Conservation (phyloP, 2,113 vertebrate genomes). For the Butastur rufipennis region DNA sequence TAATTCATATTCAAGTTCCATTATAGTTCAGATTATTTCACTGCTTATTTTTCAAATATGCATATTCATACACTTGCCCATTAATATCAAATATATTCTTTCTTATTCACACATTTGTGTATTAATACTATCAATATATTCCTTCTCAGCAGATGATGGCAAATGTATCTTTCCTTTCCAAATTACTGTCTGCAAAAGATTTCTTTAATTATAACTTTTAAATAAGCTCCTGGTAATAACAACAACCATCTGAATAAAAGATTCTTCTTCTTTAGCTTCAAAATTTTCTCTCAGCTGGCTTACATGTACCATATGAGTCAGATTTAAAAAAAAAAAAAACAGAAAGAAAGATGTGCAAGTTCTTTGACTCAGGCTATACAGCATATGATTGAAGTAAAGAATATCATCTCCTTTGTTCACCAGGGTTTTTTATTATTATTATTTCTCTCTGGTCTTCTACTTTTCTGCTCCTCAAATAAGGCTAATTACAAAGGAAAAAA, state of each 20-base stretch:
- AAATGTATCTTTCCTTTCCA: background rate
- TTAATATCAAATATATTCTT: background rate
- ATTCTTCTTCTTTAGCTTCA: conserved; percentile 43
- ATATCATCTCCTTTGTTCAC: conserved; percentile 79
- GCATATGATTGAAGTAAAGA: conserved; percentile 77
- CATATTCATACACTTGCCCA: background rate
- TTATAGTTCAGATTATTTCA: background rate
- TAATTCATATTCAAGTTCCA: background rate
- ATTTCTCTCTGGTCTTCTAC: conserved; percentile 78
- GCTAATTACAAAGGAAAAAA: conserved; percentile 83
- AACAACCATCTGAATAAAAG: conserved; percentile 18
- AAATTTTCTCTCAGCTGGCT: conserved; percentile 56
- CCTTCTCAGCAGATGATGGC: background rate
- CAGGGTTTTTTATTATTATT: conserved; percentile 66
- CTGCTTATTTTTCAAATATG: background rate
- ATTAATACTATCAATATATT: background rate
- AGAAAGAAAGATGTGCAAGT: conserved; percentile 66
- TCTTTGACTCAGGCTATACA: conserved; percentile 73
- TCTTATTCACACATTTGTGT: background rate
- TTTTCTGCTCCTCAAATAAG: conserved; percentile 80
- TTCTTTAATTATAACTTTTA: conserved; percentile 54
- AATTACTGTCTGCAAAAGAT: background rate
- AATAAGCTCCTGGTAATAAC: conserved; percentile 46
- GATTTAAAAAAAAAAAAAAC: background rate
- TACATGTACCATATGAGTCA: conserved; percentile 52